Percentiles rank a stretch among this genome's conserved stretches.
Evolutionary conservation across 2,888 invertebrate species (phyloP).

Genomic region (Drosophila siamana): DNA sequence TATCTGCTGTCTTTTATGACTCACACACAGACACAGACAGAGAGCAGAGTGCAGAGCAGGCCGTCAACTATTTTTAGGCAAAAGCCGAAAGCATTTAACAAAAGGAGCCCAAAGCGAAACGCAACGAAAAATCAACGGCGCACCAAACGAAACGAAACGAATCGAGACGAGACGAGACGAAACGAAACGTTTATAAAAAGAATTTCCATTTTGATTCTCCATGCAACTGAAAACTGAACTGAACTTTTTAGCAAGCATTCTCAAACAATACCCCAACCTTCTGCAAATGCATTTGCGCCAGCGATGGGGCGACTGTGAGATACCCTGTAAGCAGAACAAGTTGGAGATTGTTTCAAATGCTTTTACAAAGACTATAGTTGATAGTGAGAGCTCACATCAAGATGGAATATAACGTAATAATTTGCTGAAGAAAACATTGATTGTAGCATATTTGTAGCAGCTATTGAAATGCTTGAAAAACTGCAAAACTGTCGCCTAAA

Average conservation of each 20-base stretch:
- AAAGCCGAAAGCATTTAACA: slow-evolving; percentile 58
- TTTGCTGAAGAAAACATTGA: too few relatives aligned
- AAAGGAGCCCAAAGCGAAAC: slow-evolving; percentile 32
- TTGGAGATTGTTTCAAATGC: too few relatives aligned
- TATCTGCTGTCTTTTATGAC: slow-evolving; percentile 45
- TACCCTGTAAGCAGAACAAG: slow-evolving; percentile 4
- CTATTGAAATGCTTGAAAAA: too few relatives aligned
- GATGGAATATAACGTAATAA: too few relatives aligned
- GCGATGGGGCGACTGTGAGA: background rate
- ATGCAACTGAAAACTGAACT: slow-evolving; percentile 28
- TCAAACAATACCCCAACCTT: slow-evolving; percentile 11
- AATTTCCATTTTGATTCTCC: slow-evolving; percentile 62
- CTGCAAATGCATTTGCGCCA: background rate
- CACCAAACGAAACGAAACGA: background rate
- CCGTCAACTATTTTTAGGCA: slow-evolving; percentile 59
- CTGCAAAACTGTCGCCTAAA: too few relatives aligned
- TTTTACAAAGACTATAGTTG: too few relatives aligned
- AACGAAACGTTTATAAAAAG: slow-evolving; percentile 36
- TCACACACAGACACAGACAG: slow-evolving; percentile 22
- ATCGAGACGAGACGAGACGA: slow-evolving; percentile 14
- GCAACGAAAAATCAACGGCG: background rate
- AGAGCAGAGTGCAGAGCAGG: background rate
- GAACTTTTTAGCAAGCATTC: slow-evolving; percentile 34
- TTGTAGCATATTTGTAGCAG: too few relatives aligned
- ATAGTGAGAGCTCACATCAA: too few relatives aligned